Evolutionary conservation across 2,113 vertebrate species (phyloP), one percentile per base, ranked within the genome.

Genomic region (Mustelus asterias): DNA sequence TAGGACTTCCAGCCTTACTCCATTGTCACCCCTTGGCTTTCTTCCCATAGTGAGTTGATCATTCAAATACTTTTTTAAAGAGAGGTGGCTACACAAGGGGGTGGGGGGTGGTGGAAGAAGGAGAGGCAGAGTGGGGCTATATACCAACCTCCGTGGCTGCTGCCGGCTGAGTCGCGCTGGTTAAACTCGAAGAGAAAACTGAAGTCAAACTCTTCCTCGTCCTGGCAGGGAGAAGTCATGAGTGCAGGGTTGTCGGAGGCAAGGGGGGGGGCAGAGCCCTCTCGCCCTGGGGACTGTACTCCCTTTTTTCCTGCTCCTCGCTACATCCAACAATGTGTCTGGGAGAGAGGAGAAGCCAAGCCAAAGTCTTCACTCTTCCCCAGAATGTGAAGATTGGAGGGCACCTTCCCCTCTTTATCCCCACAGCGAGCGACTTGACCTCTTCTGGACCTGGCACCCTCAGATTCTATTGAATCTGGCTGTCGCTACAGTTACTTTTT

Each of bases 101-200:
- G 4, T 5, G 48, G 48, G 48, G 48, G 1, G 44, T 54, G 1
- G 44, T 54, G 48, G 48, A 54, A 54, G 48, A 54, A 92, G 22
- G 60, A 26, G 29, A 24, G 3, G 85, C 58, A 90, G 48, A 69
- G 37, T 26, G n/a, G 65, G 44, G 48, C 93, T 70, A 37, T 70
- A 37, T 48, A 94, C 93, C 44, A 94, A 94, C 93, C 93, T 94
- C 58, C 89, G 3, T 20, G n/a, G 63, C 16, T 37, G 60, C 37
- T 95, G 69, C 96, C 96, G 41, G 97, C 96, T 96, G 98, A 97
- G 65, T 97, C 97, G 96, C 97, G 97, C 96, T 97, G 98, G 97
- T 97, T 97, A 97, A 98, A 98, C 97, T 99, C 98, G 97, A 98
- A 99, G 96, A 99, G 97, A 97, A 98, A 98, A 96, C 98, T 98